Evolutionary conservation across 35 echinoderm and acorn worm species (phyloP).

Genomic region (Diadema setosum): DNA sequence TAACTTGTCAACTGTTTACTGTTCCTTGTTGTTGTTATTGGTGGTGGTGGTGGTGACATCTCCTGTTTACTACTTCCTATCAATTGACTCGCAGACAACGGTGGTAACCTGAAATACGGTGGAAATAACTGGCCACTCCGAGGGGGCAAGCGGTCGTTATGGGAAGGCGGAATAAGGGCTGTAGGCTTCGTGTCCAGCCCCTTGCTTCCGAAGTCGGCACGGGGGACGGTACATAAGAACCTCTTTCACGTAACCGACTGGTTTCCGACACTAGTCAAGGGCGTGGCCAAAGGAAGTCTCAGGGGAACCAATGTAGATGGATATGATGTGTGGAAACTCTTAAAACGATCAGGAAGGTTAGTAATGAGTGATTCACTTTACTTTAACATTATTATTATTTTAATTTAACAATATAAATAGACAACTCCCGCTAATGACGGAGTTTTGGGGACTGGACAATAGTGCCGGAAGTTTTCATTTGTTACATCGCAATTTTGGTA

Average conservation of each 20-base stretch:
- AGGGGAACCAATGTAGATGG: background rate
- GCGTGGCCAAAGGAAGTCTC: background rate
- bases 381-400: no score
- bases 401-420: no score
- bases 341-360: background rate
- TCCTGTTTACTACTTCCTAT: background rate
- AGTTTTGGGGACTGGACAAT: no score
- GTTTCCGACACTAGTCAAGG: conserved; percentile 30
- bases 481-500: no score
- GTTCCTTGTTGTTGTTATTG: no score
- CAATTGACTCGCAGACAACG: background rate
- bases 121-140: conserved; percentile 31
- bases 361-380: no score
- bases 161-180: conserved; percentile 3
- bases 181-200: conserved; percentile 25
- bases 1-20: no score
- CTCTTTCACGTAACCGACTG: conserved; percentile 17
- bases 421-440: no score
- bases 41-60: no score
- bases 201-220: background rate
- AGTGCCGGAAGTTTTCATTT: no score
- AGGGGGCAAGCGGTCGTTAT: background rate
- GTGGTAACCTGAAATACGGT: background rate
- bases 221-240: background rate
- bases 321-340: conserved; percentile 4